These are phyloP conservation scores for Aphaenogaster rudis DNA, from an alignment of 1,140 invertebrate genomes.

Conservation along the genomic window DNA sequence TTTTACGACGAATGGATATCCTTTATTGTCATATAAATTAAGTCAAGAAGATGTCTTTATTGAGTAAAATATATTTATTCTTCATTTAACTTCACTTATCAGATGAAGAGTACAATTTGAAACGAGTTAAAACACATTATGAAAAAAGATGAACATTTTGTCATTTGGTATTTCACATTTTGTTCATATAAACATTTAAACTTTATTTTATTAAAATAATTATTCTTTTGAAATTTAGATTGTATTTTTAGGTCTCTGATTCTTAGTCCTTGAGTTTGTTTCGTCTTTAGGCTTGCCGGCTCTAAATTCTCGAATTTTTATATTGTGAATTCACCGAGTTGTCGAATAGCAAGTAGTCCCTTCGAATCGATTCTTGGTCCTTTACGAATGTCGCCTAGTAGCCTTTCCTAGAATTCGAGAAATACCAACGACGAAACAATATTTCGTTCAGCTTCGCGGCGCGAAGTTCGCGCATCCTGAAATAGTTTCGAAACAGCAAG, in stretches of 20 bases:
- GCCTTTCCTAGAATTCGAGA: conserved; percentile 12
- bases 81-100: background rate
- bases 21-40: conserved; percentile 51
- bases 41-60: background rate
- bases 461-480: conserved; percentile 75
- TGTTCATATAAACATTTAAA: background rate
- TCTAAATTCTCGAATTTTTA: conserved; percentile 5
- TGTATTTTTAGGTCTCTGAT: background rate
- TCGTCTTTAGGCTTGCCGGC: background rate
- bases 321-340: background rate
- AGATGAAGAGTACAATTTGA: background rate
- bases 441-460: conserved; percentile 28
- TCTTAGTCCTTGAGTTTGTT: background rate
- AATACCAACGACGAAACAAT: background rate
- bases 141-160: background rate
- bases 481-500: conserved; percentile 81
- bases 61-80: background rate
- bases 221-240: background rate
- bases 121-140: background rate
- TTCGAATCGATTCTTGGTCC: background rate
- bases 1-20: conserved; percentile 17
- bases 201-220: background rate
- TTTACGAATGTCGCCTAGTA: background rate
- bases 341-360: conserved; percentile 21
- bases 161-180: background rate